Conservation (phyloP, 2,113 vertebrate species). For the Struthio camelus region DNA sequence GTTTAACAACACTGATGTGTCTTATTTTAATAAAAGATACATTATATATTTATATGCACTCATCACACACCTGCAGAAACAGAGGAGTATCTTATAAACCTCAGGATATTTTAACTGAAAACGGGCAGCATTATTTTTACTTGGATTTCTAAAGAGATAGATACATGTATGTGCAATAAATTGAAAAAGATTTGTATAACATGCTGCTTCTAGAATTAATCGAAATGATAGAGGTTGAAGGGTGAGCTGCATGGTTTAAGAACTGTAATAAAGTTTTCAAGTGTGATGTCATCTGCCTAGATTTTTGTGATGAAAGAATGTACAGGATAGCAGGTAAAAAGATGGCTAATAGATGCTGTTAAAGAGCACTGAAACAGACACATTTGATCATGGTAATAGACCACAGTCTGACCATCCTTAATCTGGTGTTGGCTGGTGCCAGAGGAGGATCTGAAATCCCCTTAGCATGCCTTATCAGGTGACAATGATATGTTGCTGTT, state of each 20-base stretch:
- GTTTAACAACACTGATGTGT: not conserved
- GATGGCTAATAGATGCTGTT: not conserved
- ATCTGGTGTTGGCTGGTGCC: not conserved
- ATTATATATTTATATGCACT: not conserved
- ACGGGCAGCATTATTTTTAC: not conserved
- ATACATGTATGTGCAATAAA: not conserved
- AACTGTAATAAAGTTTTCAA: not conserved
- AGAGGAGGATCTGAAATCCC: not conserved
- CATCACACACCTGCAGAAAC: not conserved
- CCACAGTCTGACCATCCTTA: not conserved
- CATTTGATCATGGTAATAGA: not conserved
- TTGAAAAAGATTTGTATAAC: not conserved
- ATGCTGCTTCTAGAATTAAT: not conserved
- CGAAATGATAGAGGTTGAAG: not conserved
- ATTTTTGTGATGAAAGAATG: not conserved
- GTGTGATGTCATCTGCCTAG: not conserved
- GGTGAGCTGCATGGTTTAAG: not conserved
- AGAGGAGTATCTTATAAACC: not conserved
- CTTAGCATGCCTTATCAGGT: not conserved
- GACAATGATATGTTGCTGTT: not conserved
- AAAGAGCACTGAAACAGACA: not conserved
- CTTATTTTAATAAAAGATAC: not conserved
- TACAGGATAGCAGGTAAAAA: not conserved
- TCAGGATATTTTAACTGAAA: not conserved
- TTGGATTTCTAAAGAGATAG: not conserved